phyloP scores from a whole-genome alignment of 2,888 invertebrate genomes.

The Drosophila nr. perissopoda region DNA sequence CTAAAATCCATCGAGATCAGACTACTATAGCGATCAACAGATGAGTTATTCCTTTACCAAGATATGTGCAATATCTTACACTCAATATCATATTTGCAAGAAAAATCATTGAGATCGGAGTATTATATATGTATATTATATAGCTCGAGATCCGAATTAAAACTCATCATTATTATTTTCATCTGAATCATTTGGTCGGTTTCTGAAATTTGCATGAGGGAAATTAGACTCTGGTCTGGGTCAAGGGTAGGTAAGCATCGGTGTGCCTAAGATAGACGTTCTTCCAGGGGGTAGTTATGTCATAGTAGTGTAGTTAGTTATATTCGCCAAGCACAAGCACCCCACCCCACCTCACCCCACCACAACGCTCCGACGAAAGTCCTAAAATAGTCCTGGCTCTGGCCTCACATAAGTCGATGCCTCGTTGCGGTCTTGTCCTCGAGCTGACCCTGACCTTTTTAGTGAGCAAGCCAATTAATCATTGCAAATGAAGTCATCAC shows the following conservation, averaged over 20 bases:
- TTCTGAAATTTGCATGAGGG: neutral
- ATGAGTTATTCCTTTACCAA: neutral
- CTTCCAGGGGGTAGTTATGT: neutral
- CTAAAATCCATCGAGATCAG: neutral
- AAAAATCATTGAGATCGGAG: neutral
- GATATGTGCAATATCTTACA: neutral
- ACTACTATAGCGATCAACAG: neutral
- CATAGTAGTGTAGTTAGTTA: neutral
- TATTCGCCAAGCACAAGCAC: neutral
- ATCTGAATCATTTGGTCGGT: neutral
- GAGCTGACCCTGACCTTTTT: conserved; percentile 43
- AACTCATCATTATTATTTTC: neutral
- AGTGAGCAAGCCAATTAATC: neutral
- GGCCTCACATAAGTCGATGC: conserved; percentile 5
- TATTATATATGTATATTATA: neutral
- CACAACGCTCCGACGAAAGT: neutral
- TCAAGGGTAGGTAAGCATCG: neutral
- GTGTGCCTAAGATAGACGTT: neutral
- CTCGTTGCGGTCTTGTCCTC: conserved; percentile 22
- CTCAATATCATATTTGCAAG: neutral
- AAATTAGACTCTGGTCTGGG: neutral
- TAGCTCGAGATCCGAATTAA: neutral
- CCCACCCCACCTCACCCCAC: neutral
- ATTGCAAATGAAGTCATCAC: conserved; percentile 49
- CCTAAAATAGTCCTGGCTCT: neutral